Conservation (phyloP, 2,888 invertebrate genomes). For the Noctua pronuba region DNA sequence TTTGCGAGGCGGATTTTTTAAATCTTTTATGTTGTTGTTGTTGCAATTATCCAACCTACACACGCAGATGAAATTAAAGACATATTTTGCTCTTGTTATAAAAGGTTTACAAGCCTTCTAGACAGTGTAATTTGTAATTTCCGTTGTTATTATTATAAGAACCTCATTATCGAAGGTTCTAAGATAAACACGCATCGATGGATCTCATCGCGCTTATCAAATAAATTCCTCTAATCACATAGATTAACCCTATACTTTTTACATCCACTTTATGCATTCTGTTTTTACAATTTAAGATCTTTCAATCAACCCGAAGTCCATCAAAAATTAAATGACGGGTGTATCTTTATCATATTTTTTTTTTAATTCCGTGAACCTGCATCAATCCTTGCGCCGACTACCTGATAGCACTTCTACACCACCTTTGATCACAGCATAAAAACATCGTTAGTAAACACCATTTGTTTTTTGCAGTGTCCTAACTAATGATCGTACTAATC, state of each 20-base stretch:
- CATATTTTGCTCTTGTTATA: background rate
- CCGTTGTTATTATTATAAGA: constrained; percentile 37
- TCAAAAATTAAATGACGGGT: constrained; percentile 73
- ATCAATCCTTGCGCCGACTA: constrained; percentile 61
- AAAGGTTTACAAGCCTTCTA: constrained; percentile 34
- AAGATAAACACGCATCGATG: constrained; percentile 55
- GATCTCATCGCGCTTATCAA: constrained; percentile 56
- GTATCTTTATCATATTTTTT: constrained; percentile 67
- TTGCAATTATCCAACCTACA: background rate
- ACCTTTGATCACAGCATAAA: constrained; percentile 82
- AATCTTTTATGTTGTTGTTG: too few relatives aligned
- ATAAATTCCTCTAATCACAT: constrained; percentile 60
- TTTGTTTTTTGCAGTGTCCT: constrained; percentile 78
- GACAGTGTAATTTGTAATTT: constrained; percentile 39
- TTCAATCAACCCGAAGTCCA: constrained; percentile 74
- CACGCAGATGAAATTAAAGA: constrained; percentile 17
- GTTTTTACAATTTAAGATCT: constrained; percentile 69
- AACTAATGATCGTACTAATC: constrained; percentile 81
- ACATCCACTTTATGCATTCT: constrained; percentile 61
- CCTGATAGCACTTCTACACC: constrained; percentile 71
- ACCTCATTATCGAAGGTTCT: constrained; percentile 49
- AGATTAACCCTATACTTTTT: constrained; percentile 56
- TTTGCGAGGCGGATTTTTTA: background rate
- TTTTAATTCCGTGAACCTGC: constrained; percentile 67
- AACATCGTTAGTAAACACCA: constrained; percentile 82